These are phyloP conservation scores for Tachina lurida DNA, from an alignment of 2,888 invertebrate genomes.

Conservation along the genomic window DNA sequence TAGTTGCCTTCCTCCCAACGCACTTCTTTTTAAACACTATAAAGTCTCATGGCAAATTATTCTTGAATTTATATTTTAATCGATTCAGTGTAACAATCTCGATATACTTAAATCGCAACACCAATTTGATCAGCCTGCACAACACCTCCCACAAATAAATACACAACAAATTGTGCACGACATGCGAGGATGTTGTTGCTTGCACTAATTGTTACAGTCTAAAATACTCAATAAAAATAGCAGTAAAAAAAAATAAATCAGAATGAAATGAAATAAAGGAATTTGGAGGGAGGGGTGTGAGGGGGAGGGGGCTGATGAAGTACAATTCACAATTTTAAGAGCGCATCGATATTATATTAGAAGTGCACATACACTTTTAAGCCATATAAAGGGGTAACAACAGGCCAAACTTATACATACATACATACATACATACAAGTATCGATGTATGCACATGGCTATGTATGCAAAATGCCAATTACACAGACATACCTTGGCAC, in stretches of 20 bases:
- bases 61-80: background rate
- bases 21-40: too few relatives aligned
- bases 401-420: slow-evolving; percentile 47
- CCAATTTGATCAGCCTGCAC: slow-evolving; percentile 48
- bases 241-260: background rate
- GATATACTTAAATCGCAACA: slow-evolving; percentile 32
- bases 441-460: background rate
- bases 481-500: background rate
- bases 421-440: background rate
- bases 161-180: slow-evolving; percentile 61
- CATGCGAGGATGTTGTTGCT: slow-evolving; percentile 57
- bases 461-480: slow-evolving; percentile 39
- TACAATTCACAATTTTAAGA: slow-evolving; percentile 60
- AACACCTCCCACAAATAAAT: slow-evolving; percentile 55
- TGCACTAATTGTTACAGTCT: slow-evolving; percentile 72
- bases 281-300: too few relatives aligned
- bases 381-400: slow-evolving; percentile 43
- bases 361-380: slow-evolving; percentile 42
- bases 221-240: slow-evolving; percentile 59
- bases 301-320: slow-evolving; percentile 48
- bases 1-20: too few relatives aligned
- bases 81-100: slow-evolving; percentile 36
- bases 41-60: too few relatives aligned
- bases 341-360: slow-evolving; percentile 63
- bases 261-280: background rate